Base-by-base conservation (phyloP, 2,797 vertebrate genomes). In the Scleropages formosus region DNA sequence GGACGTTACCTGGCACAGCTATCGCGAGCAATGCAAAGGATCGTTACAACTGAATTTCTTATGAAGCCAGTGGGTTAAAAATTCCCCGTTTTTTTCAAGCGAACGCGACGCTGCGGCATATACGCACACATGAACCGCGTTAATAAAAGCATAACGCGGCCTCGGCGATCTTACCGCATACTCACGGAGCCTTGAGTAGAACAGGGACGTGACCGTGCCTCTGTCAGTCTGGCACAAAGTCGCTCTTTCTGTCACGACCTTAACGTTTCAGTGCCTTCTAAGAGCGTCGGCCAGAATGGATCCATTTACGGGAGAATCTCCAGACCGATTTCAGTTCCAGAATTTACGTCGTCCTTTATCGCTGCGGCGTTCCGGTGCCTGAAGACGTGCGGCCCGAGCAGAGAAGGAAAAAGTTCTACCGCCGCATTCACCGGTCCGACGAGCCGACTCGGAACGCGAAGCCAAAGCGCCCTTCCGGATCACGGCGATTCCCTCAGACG, bases 311-410 rank as follows among this genome's bases (percentile, higher is more conserved):
- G 44, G 39, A 67, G 44, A 47, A 67, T 9, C 11, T 67, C 44
- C 18, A 67, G 63, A 67, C 67, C 68, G 49, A 20, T 68, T 49
- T 47, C 46, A 68, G 46, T 16, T 47, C 51, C 44, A 27, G 27
- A 26, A 56, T 70, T 49, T 53, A 70, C 22, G 27, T 26, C 70
- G 16, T 56, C 15, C n/a, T 62, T 20, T 11, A 12, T 68, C 4
- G 13, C 22, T 51, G 46, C 22, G 51, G 67, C 12, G 46, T 69
- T 69, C 67, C 27, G 7, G 24, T 12, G 22, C 47, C 24, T 67
- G 27, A 24, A 70, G 47, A 70, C 18, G 68, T 26, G 51, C 13
- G 22, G 4, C 18, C 20, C 53, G 24, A 22, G 27, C 26, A 15
- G 24, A 70, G 68, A 49, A 16, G 47, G 20, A 27, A 24, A 8